These are phyloP conservation scores for Eulemur rufifrons DNA, from an alignment of 2,113 vertebrate species.

Conservation along the genomic window DNA sequence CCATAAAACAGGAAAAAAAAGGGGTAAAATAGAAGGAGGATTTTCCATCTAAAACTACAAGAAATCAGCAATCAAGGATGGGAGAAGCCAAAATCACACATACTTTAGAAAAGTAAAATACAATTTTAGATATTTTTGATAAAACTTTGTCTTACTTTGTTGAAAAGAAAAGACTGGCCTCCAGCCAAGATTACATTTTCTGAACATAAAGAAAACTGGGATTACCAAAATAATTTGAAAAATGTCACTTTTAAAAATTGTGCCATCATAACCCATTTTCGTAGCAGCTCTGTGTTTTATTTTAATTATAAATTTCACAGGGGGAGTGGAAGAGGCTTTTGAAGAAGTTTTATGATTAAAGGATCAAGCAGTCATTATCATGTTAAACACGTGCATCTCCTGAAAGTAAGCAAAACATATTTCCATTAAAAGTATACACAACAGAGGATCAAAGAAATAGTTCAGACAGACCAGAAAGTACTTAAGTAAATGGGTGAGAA, in stretches of 20 bases:
- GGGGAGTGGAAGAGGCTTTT: not conserved
- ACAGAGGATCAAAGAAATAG: not conserved
- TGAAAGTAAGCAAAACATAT: not conserved
- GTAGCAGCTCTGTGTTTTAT: not conserved
- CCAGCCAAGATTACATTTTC: not conserved
- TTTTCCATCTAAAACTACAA: not conserved
- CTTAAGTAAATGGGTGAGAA: not conserved
- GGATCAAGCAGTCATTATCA: not conserved
- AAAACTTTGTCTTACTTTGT: not conserved
- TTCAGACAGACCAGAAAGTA: not conserved
- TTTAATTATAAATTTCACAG: constrained; percentile 28
- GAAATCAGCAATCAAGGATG: not conserved
- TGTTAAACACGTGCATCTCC: not conserved
- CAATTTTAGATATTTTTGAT: not conserved
- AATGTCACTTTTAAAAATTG: not conserved
- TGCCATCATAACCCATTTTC: not conserved
- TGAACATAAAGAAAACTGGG: not conserved
- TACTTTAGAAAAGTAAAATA: not conserved
- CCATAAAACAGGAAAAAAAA: not conserved
- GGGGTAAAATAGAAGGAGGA: not conserved
- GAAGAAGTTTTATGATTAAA: constrained; percentile 10
- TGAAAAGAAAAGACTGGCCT: not conserved
- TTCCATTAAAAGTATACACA: not conserved
- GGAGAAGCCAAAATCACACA: not conserved
- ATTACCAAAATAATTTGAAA: not conserved